phyloP scores from a whole-genome alignment of 2,797 vertebrate genomes.

The Luscinia megarhynchos region DNA sequence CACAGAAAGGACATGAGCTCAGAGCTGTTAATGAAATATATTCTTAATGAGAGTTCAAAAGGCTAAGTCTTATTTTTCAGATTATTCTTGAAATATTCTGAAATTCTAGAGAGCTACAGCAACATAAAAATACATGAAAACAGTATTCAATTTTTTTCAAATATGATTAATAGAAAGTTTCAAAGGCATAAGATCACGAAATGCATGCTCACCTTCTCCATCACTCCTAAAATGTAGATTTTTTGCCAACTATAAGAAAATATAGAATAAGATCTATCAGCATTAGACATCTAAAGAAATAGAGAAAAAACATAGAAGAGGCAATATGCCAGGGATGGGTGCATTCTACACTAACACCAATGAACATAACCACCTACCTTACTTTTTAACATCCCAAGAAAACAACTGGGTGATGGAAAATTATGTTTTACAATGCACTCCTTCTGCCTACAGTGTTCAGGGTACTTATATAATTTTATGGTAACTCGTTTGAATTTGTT shows the following conservation, averaged over 20 bases:
- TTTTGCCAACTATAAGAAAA: neutral
- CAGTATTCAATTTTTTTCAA: neutral
- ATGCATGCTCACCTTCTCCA: neutral
- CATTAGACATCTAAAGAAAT: neutral
- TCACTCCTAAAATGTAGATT: no score
- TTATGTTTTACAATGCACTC: neutral
- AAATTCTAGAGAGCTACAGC: neutral
- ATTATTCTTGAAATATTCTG: neutral
- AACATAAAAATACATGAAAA: neutral
- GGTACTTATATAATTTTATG: neutral
- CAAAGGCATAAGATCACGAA: neutral
- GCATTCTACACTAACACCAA: neutral
- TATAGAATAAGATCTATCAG: neutral
- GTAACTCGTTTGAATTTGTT: rapidly evolving
- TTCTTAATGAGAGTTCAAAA: neutral
- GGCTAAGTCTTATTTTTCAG: neutral
- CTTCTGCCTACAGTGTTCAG: neutral
- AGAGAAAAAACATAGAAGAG: neutral
- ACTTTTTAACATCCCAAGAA: neutral
- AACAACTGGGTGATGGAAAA: neutral
- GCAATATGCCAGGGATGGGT: neutral
- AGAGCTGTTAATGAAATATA: neutral
- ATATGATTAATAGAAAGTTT: neutral
- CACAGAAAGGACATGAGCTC: neutral
- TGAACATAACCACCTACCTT: rapidly evolving